These are phyloP conservation scores for Drusus annulatus DNA, from an alignment of 1,140 invertebrate species.

Conservation along the genomic window DNA sequence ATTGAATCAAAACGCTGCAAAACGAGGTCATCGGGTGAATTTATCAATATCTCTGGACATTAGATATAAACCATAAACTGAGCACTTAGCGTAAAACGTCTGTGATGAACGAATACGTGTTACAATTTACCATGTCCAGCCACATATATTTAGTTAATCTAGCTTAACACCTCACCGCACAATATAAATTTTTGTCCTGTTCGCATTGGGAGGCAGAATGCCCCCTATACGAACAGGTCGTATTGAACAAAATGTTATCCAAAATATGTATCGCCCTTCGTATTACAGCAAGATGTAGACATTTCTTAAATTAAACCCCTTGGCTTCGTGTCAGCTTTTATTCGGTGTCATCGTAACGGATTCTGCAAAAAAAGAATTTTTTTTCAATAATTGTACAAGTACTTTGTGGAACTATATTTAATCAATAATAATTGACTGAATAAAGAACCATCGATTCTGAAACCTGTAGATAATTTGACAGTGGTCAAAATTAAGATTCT, in stretches of 20 bases:
- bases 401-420: too few relatives aligned
- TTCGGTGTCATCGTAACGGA: slow-evolving; percentile 55
- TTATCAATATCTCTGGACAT: too few relatives aligned
- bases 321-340: slow-evolving; percentile 18
- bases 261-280: not conserved
- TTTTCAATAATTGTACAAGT: too few relatives aligned
- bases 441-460: too few relatives aligned
- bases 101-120: slow-evolving; percentile 9
- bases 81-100: slow-evolving; percentile 4
- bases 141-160: slow-evolving; percentile 28
- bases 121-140: slow-evolving; percentile 33
- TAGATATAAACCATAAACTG: not conserved
- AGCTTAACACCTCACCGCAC: not conserved
- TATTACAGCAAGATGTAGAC: not conserved
- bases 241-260: not conserved
- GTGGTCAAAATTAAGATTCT: too few relatives aligned
- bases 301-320: not conserved
- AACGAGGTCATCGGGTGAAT: too few relatives aligned
- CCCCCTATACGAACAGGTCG: too few relatives aligned
- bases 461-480: too few relatives aligned
- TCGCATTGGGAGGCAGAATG: too few relatives aligned
- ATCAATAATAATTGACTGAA: too few relatives aligned
- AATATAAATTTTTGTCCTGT: not conserved
- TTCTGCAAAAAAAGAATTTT: slow-evolving; percentile 54
- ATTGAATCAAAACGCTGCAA: too few relatives aligned